Conservation (phyloP, 2,797 vertebrate species). For the Onychomys leucogaster region DNA sequence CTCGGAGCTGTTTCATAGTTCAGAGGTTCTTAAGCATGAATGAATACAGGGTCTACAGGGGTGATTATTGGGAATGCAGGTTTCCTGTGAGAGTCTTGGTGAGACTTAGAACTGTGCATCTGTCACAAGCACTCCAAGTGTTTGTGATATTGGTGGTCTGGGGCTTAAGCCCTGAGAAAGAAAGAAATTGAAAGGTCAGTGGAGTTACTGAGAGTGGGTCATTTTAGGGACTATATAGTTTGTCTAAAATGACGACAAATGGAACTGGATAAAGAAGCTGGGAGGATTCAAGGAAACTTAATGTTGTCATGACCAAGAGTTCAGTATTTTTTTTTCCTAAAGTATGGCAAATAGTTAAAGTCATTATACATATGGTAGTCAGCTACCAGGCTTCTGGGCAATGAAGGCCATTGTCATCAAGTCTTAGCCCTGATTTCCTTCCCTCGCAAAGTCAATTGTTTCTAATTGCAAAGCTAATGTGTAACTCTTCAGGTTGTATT, state of each 20-base stretch:
- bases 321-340: neutral
- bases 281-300: neutral
- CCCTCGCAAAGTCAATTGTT: neutral
- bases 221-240: neutral
- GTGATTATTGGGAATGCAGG: neutral
- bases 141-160: neutral
- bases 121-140: slow-evolving; percentile 5
- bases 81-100: neutral
- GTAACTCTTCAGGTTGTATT: neutral
- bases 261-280: neutral
- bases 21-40: neutral
- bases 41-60: neutral
- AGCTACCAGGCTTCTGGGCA: neutral
- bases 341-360: neutral
- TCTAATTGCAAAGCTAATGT: neutral
- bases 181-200: neutral
- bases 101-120: neutral
- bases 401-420: neutral
- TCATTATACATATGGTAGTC: neutral
- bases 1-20: neutral
- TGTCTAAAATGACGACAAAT: neutral
- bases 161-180: neutral
- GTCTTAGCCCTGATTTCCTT: neutral
- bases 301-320: neutral
- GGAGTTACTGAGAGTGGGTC: neutral